These are phyloP conservation scores for Dolichoris vasculosae DNA, from an alignment of 1,140 invertebrate species.

Conservation along the genomic window DNA sequence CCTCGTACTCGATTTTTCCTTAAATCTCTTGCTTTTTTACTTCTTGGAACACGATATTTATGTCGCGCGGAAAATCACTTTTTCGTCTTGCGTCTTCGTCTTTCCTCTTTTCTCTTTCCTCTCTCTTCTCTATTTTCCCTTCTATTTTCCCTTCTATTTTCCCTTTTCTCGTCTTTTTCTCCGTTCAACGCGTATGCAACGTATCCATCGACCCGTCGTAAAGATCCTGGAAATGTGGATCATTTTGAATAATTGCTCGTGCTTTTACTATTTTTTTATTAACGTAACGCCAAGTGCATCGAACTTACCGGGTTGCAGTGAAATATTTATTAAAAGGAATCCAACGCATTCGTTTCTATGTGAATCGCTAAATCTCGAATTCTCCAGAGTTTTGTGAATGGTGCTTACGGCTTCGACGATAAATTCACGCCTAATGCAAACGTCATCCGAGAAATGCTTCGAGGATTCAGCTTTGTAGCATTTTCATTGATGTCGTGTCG, in stretches of 20 bases:
- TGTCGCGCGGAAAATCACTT: constrained; percentile 5
- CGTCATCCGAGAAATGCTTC: constrained; percentile 45
- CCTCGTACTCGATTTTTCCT: background rate
- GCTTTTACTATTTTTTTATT: background rate
- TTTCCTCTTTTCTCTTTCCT: background rate
- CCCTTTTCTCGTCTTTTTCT: background rate
- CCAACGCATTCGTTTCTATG: background rate
- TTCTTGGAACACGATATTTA: constrained; percentile 29
- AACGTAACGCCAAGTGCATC: background rate
- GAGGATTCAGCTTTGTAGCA: constrained; percentile 16
- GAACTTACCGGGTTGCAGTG: background rate
- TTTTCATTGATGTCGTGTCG: constrained; percentile 14
- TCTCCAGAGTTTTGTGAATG: constrained; percentile 22
- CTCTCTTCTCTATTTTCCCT: background rate
- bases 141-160: background rate
- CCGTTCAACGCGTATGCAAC: background rate
- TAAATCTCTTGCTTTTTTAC: background rate
- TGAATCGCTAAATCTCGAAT: constrained; percentile 33
- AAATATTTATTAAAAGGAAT: constrained; percentile 25
- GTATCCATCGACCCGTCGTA: constrained; percentile 23
- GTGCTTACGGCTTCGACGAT: constrained; percentile 50
- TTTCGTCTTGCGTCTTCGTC: background rate
- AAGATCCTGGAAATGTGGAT: background rate
- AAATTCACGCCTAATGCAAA: constrained; percentile 56
- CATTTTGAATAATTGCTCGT: background rate